Evolutionary conservation across 2,888 invertebrate species (phyloP).

Genomic region (Epinotia ramella): DNA sequence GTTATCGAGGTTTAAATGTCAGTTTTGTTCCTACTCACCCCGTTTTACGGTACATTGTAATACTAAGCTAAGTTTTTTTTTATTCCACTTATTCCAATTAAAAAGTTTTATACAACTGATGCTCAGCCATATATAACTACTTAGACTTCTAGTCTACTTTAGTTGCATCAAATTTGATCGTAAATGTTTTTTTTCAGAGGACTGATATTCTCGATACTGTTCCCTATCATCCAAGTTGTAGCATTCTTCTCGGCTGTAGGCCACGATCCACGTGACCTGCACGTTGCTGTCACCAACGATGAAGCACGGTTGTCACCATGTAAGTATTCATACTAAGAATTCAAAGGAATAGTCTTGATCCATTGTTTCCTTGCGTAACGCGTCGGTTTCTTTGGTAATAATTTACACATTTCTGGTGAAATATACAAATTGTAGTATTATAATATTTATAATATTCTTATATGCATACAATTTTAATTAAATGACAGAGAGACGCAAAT

Average conservation of each 20-base stretch:
- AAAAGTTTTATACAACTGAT: too few relatives aligned
- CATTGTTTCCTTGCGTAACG: not conserved
- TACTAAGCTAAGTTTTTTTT: too few relatives aligned
- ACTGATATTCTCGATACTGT: conserved; percentile 91
- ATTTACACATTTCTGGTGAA: not conserved
- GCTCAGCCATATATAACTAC: too few relatives aligned
- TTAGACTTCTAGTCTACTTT: too few relatives aligned
- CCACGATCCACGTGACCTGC: conserved; percentile 89
- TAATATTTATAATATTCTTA: too few relatives aligned
- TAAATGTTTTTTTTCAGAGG: conserved; percentile 85
- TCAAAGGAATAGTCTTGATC: not conserved
- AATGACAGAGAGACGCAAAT: too few relatives aligned
- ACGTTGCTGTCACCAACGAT: conserved; percentile 91
- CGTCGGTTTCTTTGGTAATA: not conserved
- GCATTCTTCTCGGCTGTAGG: conserved; percentile 93
- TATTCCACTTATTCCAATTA: too few relatives aligned
- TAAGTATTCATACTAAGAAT: conserved; percentile 52
- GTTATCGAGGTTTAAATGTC: too few relatives aligned
- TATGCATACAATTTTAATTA: too few relatives aligned
- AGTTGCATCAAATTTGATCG: not conserved
- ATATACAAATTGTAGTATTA: not conserved
- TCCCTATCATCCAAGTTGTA: conserved; percentile 92
- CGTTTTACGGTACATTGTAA: too few relatives aligned
- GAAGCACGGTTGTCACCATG: conserved; percentile 86
- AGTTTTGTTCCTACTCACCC: too few relatives aligned